Percentiles rank a stretch among this genome's conserved stretches.
Conservation (phyloP, 2,888 invertebrate genomes). For the Rhamphomyia laevipes region DNA sequence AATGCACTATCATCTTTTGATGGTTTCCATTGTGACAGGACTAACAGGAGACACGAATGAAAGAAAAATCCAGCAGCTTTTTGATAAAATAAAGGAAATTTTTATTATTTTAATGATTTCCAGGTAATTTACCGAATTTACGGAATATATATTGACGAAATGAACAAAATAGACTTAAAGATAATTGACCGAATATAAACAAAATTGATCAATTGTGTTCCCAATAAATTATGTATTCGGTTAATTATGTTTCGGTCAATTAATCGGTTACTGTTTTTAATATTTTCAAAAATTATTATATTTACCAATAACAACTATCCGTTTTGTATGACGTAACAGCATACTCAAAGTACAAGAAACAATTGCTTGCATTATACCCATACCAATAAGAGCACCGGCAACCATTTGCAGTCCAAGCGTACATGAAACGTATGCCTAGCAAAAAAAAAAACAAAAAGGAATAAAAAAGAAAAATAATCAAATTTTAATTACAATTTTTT, state of each 20-base stretch:
- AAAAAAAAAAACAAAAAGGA: slow-evolving; percentile 1
- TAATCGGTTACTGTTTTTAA: too few relatives aligned
- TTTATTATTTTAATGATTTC: neutral
- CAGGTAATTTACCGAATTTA: too few relatives aligned
- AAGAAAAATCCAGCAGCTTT: slow-evolving; percentile 69
- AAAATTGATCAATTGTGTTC: too few relatives aligned
- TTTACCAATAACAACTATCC: slow-evolving; percentile 61
- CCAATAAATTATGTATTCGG: too few relatives aligned
- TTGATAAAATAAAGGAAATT: neutral
- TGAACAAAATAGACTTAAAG: too few relatives aligned
- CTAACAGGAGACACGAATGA: slow-evolving; percentile 65
- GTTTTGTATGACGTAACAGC: slow-evolving; percentile 60
- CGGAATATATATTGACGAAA: too few relatives aligned
- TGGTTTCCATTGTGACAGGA: slow-evolving; percentile 67
- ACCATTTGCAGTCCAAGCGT: slow-evolving; percentile 64
- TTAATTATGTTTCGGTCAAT: too few relatives aligned
- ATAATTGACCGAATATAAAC: too few relatives aligned
- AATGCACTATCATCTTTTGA: slow-evolving; percentile 68
- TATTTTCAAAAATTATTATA: too few relatives aligned
- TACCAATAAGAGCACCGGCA: slow-evolving; percentile 59
- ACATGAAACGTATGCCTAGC: slow-evolving; percentile 71
- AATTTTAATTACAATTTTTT: neutral
- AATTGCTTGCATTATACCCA: slow-evolving; percentile 61
- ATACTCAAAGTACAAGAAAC: slow-evolving; percentile 72
- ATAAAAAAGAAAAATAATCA: neutral